Conservation (phyloP, 2,113 vertebrate species). For the Rhombomys opimus region DNA sequence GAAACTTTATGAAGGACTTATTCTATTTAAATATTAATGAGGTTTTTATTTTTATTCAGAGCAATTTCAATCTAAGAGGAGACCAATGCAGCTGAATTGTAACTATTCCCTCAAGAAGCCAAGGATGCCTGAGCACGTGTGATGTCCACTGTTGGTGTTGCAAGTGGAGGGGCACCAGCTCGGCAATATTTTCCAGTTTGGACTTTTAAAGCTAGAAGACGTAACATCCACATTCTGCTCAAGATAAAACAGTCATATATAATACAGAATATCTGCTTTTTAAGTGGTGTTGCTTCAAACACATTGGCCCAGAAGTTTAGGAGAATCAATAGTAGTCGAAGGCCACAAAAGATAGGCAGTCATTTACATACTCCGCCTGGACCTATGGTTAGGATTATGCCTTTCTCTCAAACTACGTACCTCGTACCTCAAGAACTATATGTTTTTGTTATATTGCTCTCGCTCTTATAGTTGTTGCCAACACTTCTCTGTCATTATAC, state of each 20-base stretch:
- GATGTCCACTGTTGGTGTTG: background rate
- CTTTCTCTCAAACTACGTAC: background rate
- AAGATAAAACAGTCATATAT: background rate
- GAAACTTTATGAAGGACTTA: slow-evolving; percentile 52
- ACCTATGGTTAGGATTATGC: background rate
- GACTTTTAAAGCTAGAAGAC: background rate
- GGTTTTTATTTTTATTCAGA: slow-evolving; percentile 48
- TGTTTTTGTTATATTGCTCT: background rate
- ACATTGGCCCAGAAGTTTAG: background rate
- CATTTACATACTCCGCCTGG: background rate
- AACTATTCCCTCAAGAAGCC: background rate
- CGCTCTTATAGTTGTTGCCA: background rate
- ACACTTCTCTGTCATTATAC: background rate
- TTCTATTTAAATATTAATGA: slow-evolving; percentile 67
- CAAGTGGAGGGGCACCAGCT: background rate
- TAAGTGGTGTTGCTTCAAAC: background rate
- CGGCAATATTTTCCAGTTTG: background rate
- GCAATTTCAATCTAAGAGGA: slow-evolving; percentile 50
- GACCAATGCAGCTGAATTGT: background rate
- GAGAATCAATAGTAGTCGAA: background rate
- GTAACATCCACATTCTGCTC: background rate
- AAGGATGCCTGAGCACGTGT: background rate
- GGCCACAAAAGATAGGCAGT: background rate
- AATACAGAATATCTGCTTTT: background rate
- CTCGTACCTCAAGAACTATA: background rate